Conservation (phyloP, 2,113 vertebrate genomes). For the Seriola quinqueradiata region DNA sequence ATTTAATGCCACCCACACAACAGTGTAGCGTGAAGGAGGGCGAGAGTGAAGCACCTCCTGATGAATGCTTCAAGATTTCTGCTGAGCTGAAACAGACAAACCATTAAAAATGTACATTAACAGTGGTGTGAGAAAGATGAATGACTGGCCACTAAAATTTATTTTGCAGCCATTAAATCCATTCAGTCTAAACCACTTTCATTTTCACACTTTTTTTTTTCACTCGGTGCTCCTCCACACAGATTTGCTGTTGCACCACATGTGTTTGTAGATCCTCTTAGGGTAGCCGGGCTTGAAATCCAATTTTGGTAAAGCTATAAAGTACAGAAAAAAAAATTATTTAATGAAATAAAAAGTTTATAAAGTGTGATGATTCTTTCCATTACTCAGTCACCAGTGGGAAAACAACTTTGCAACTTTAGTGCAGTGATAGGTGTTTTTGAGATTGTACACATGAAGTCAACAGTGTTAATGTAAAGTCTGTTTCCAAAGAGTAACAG, state of each 20-base stretch:
- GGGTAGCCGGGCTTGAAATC: slow-evolving; percentile 79
- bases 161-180: slow-evolving; percentile 53
- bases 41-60: slow-evolving; percentile 35
- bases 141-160: slow-evolving; percentile 54
- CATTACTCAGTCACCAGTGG: slow-evolving; percentile 41
- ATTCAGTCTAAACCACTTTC: slow-evolving; percentile 72
- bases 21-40: slow-evolving; percentile 23
- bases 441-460: slow-evolving; percentile 6
- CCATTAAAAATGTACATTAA: slow-evolving; percentile 61
- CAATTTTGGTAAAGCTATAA: slow-evolving; percentile 77
- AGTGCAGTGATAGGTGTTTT: slow-evolving; percentile 20
- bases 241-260: slow-evolving; percentile 71
- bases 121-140: slow-evolving; percentile 44
- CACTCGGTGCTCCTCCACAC: slow-evolving; percentile 45
- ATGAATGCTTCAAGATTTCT: slow-evolving; percentile 36
- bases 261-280: slow-evolving; percentile 76
- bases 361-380: slow-evolving; percentile 62
- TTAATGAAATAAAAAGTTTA: slow-evolving; percentile 55
- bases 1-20: slow-evolving; percentile 41
- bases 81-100: slow-evolving; percentile 47
- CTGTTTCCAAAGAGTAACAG: slow-evolving; percentile 46
- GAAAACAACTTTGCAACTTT: slow-evolving; percentile 53
- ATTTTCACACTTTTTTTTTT: slow-evolving; percentile 58
- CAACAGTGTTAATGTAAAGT: slow-evolving; percentile 32
- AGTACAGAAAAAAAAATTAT: slow-evolving; percentile 22